Base-by-base conservation (phyloP, 2,113 vertebrate genomes). In the Thalassoma bifasciatum region DNA sequence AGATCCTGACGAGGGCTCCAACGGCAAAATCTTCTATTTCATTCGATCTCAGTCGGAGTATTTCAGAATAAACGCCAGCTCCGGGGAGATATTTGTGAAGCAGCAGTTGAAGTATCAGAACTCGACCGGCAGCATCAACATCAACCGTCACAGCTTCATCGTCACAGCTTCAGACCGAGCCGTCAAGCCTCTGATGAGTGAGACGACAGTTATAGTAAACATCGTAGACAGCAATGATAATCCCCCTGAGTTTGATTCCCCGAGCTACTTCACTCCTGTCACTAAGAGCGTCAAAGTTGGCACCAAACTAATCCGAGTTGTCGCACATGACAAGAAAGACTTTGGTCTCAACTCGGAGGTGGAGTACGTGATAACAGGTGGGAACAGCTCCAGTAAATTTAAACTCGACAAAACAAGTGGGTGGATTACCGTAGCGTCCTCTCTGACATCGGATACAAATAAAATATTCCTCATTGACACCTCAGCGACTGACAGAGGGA, bases 71-170 rank as follows among this genome's bases (percentile, higher is more conserved):
- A 98, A 98, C 8, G 93, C 97, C 22, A 96, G 93, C 85, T 94
- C 96, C 0, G 98, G 98, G 13, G 96, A 96, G 75, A 95, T 99
- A 83, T 97, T 96, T 66, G 96, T 97, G 75, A 99, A 99, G 84
- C 98, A 99, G 64, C 91, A 94, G 72, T 88, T 99, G 59, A 96
- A 91, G 77, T 99, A 98, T 86, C 96, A 95, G 36, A 98, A 98
- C 42, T 94, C 95, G 8, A 96, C 95, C 0, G 91, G 94, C 12
- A 96, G 95, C 56, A 93, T 93, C 59, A 96, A 98, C 77, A 94
- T 98, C 58, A 99, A 99, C 10, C 94, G 97, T 38, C 96, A 99
- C 76, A 99, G 97, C 86, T 99, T 99, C 84, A 95, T 99, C 0
- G 96, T 99, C 65, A 98, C 96, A 0, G 95, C 96, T 1, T 99